Evolutionary conservation across 2,888 invertebrate genomes (phyloP), one percentile per base, ranked within the genome.

Genomic region (Chrysomela aeneicollis): DNA sequence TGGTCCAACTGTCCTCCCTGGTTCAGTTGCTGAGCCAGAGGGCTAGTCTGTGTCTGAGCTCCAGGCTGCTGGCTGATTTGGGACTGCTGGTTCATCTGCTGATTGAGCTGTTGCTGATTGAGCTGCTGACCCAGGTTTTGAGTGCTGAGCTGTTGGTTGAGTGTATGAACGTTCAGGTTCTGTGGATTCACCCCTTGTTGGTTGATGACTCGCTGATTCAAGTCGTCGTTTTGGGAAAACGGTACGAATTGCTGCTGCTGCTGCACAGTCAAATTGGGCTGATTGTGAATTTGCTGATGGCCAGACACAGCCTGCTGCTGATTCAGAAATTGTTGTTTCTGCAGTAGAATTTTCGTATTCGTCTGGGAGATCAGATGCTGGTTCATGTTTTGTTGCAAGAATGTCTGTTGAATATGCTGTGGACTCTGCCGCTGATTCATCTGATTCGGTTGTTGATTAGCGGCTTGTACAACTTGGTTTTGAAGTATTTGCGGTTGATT

Each of bases 281-380:
- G 85, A 22, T 85, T 85, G 75, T 86, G 86, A 71, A 85, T 83
- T n/a, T 84, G 83, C 37, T 84, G 85, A 58, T 74, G 75, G n/a
- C 68, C 69, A 10, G 71, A 59, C n/a, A 58, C 68, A 10, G 65
- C 35, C 58, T 66, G 66, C 51, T 71, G 73, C 63, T 72, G 72
- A 53, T 65, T 69, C 19, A 73, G 53, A 30, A 70, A 65, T 37
- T 71, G 71, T 57, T 71, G 73, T 67, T 71, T 71, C 32, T 75
- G 76, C 66, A 73, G 75, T 37, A 73, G 57, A 22, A 70, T 58
- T 57, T 73, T 74, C 35, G 73, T 73, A 59, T 69, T 66, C 49
- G 73, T 70, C 49, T 73, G 71, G n/a, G 69, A 59, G 17, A 68
- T 57, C 1, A 70, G 15, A 63, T 71, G 72, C 51, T 73, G 73